These are phyloP conservation scores for Synergus japonicus DNA, from an alignment of 2,888 invertebrate genomes.

Conservation along the genomic window DNA sequence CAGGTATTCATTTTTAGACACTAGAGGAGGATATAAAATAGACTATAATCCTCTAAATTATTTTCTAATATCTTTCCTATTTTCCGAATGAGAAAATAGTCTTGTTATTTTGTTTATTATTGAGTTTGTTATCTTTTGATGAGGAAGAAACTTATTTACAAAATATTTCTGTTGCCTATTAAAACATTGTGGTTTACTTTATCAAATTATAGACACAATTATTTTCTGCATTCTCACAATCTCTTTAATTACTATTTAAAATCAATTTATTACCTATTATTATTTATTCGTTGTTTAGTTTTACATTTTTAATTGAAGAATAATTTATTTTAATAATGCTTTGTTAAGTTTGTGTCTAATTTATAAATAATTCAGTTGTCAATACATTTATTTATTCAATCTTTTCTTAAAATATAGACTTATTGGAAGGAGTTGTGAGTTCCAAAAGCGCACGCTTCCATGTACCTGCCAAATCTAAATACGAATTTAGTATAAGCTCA, in stretches of 20 bases:
- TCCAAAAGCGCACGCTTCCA: constrained; percentile 68
- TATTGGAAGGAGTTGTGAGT: constrained; percentile 44
- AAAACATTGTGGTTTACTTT: not conserved
- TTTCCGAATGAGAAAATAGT: not conserved
- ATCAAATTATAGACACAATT: not conserved
- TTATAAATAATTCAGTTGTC: not conserved
- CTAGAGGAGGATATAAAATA: not conserved
- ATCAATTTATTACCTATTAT: not conserved
- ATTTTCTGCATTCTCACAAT: not conserved
- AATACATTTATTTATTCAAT: not conserved
- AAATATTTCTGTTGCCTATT: not conserved
- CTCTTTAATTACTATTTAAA: not conserved
- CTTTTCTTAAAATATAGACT: constrained; percentile 4
- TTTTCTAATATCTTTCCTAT: not conserved
- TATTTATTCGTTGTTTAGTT: not conserved
- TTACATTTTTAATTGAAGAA: constrained; percentile 39
- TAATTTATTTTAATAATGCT: constrained; percentile 41
- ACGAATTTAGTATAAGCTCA: constrained; percentile 20
- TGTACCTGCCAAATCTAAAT: constrained; percentile 68
- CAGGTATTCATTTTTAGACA: constrained; percentile 55
- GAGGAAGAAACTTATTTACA: not conserved
- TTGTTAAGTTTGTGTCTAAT: constrained; percentile 35
- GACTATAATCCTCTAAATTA: too few relatives aligned
- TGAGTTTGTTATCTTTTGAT: not conserved
- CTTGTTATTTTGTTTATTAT: not conserved